Evolutionary conservation across 2,113 vertebrate species (phyloP), one percentile per base, ranked within the genome.

Genomic region (Phycodurus eques): DNA sequence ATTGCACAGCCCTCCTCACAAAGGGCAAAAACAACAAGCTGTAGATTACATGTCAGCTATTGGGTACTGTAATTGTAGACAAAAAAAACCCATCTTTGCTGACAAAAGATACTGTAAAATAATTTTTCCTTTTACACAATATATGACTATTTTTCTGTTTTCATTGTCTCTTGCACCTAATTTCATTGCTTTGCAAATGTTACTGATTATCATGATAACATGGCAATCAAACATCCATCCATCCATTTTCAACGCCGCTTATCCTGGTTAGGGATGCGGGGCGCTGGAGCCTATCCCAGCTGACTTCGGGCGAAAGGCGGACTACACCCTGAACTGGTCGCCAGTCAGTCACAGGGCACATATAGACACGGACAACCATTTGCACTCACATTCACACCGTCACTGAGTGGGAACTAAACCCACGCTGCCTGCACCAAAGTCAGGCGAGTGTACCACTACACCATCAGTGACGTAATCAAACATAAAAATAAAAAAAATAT

Each of bases 21-120:
- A 89, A 88, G 90, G 88, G 87, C 81, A 90, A 71, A 79, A 84
- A 72, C 74, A 87, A 82, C 90, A 82, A 86, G 79, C 82, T 77
- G 73, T 80, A 81, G 83, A 88, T 85, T 88, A 84, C 82, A 83
- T 46, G 76, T 89, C 87, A 88, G 59, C 87, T 76, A 78, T 83
- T 65, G 39, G 27, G 77, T 84, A 57, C 54, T 87, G 74, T 73
- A 77, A 53, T 80, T 82, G 49, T 74, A 54, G 22, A 73, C 62
- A 68, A 33, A 77, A 70, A 43, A 39, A 3, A 39, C 7, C 1
- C 56, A 74, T 27, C 4, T 77, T 78, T 73, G 39, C 0, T 1
- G 44, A 68, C 72, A 71, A 67, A 68, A 51, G 0, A 27, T 27
- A 27, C 27, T 27, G 59, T 47, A 66, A 33, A 56, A 19, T 33